Evolutionary conservation across 2,888 invertebrate species (phyloP).

Genomic region (Morpho deidamia): DNA sequence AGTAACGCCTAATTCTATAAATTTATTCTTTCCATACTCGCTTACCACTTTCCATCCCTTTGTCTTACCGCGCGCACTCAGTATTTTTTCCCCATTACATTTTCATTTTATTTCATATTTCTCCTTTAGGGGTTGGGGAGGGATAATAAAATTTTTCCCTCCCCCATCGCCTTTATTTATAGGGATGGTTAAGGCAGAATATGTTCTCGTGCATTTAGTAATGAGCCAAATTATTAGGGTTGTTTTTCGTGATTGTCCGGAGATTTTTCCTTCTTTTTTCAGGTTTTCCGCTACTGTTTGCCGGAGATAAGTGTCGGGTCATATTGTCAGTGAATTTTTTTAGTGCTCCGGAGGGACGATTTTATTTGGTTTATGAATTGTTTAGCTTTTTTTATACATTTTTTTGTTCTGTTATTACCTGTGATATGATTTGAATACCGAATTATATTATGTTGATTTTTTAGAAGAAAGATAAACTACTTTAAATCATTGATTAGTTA

Average conservation of each 20-base stretch:
- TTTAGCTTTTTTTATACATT: conserved; percentile 17
- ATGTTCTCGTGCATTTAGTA: conserved; percentile 72
- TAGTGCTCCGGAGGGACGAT: conserved; percentile 16
- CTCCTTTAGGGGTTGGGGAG: conserved; percentile 57
- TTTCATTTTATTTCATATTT: conserved; percentile 79
- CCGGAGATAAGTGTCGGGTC: conserved; percentile 52
- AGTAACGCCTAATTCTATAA: too few species aligned
- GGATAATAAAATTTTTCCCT: conserved; percentile 76
- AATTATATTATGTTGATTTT: too few species aligned
- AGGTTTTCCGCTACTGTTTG: conserved; percentile 37
- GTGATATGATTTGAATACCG: not conserved
- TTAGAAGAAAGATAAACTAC: too few species aligned
- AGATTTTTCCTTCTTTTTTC: conserved; percentile 44
- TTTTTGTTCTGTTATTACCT: conserved; percentile 5
- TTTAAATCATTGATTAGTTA: too few species aligned
- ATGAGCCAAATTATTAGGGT: conserved; percentile 75
- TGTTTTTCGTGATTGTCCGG: conserved; percentile 57
- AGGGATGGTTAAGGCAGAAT: conserved; percentile 66
- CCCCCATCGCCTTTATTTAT: conserved; percentile 71
- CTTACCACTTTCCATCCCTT: conserved; percentile 52
- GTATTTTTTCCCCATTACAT: conserved; percentile 78
- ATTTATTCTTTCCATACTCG: conserved; percentile 38
- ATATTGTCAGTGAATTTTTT: conserved; percentile 28
- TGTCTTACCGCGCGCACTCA: conserved; percentile 65
- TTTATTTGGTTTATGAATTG: conserved; percentile 30